Percentiles rank a stretch among this genome's conserved stretches.
Conservation (phyloP, 2,113 vertebrate genomes). For the Sorex araneus region DNA sequence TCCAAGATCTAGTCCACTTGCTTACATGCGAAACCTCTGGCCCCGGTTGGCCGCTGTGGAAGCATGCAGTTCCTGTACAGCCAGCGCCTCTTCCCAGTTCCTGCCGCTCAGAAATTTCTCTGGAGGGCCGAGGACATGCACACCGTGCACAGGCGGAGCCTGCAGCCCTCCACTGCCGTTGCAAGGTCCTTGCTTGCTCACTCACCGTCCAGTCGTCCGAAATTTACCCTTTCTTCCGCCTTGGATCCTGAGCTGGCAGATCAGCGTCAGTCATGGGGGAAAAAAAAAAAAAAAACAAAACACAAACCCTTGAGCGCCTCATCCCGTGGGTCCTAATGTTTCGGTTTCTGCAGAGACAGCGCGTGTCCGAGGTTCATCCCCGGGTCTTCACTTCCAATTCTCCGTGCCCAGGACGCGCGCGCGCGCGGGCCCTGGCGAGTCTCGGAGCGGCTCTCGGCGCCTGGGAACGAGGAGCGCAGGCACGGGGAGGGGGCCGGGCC, state of each 20-base stretch:
- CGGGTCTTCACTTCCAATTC: no score
- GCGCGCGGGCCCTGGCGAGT: fast-evolving
- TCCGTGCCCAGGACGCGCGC: no score
- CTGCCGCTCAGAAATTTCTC: not conserved
- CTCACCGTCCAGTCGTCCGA: not conserved
- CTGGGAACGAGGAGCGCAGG: fast-evolving
- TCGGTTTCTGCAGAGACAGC: no score
- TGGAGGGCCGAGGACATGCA: not conserved
- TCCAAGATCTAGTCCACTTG: constrained; percentile 10
- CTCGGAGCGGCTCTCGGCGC: fast-evolving
- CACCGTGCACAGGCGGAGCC: not conserved
- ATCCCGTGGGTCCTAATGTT: not conserved
- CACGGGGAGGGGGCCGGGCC: no score
- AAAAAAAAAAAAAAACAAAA: no score
- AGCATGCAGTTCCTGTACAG: not conserved
- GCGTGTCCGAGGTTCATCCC: no score
- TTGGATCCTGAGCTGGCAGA: no score
- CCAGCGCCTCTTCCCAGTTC: not conserved
- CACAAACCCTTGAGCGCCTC: no score
- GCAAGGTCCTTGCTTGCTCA: not conserved
- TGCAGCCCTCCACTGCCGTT: not conserved
- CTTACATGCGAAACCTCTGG: not conserved
- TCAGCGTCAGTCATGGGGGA: no score
- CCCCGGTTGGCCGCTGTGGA: no score
- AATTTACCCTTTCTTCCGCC: not conserved